Evolutionary conservation across 2,797 vertebrate species (phyloP).

Genomic region (Rhinoraja longicauda): DNA sequence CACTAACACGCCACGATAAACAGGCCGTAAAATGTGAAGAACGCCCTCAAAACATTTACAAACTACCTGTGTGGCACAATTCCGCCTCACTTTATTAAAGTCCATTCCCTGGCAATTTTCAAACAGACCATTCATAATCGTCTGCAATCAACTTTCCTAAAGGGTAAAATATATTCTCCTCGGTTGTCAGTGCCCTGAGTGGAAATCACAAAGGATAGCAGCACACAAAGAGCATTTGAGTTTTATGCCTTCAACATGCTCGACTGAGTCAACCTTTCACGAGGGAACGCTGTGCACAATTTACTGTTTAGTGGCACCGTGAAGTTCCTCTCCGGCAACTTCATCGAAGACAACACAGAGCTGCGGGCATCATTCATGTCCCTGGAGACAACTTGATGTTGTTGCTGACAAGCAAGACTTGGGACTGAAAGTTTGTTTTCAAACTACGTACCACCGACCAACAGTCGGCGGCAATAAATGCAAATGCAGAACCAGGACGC

Average conservation of each 20-base stretch:
- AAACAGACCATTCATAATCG: neutral
- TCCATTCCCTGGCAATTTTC: neutral
- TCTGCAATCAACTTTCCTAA: neutral
- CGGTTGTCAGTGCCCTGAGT: neutral
- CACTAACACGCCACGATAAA: neutral
- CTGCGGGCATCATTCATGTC: conserved; percentile 13
- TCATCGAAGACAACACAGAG: conserved; percentile 21
- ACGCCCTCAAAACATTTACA: neutral
- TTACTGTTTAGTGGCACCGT: neutral
- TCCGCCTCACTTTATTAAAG: neutral
- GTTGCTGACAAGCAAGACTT: neutral
- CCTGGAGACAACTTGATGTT: conserved; percentile 17
- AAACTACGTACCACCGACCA: neutral
- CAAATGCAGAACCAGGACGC: neutral
- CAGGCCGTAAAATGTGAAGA: neutral
- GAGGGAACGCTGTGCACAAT: neutral
- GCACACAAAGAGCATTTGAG: neutral
- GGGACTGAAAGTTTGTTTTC: neutral
- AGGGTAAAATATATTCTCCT: neutral
- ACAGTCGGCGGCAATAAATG: neutral
- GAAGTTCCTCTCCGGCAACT: conserved; percentile 4
- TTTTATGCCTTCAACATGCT: conserved; percentile 8
- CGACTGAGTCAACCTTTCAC: neutral
- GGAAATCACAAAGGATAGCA: neutral
- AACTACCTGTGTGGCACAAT: neutral